These are phyloP conservation scores for Eurois occulta DNA, from an alignment of 2,888 invertebrate genomes.

Conservation along the genomic window DNA sequence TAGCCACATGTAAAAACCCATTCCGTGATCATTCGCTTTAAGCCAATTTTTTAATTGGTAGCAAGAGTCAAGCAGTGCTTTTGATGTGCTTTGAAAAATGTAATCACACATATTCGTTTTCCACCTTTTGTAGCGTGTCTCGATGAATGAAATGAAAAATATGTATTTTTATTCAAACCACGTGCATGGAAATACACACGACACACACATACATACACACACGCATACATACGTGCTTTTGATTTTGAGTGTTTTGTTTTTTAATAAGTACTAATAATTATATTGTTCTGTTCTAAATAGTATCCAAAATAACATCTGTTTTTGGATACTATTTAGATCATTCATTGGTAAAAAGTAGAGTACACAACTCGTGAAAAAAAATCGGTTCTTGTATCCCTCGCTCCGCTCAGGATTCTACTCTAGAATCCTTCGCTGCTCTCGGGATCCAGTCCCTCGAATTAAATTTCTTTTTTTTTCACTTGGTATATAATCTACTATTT, in stretches of 20 bases:
- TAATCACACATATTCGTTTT: conserved; percentile 63
- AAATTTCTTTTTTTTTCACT: too few species aligned
- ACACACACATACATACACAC: too few species aligned
- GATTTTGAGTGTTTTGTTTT: conserved; percentile 7
- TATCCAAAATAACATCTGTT: neutral
- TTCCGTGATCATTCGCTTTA: conserved; percentile 58
- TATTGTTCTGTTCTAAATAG: neutral
- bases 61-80: conserved; percentile 60
- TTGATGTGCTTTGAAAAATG: conserved; percentile 71
- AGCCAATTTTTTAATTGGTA: conserved; percentile 74
- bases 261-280: neutral
- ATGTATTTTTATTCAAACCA: neutral
- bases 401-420: too few species aligned
- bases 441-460: too few species aligned
- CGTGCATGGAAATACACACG: neutral
- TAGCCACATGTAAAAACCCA: neutral
- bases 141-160: conserved; percentile 19
- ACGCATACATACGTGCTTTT: too few species aligned
- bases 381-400: too few species aligned
- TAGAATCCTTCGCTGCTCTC: too few species aligned
- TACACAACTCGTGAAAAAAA: too few species aligned
- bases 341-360: too few species aligned
- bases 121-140: conserved; percentile 23
- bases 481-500: too few species aligned
- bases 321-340: too few species aligned